Evolutionary conservation across 2,888 invertebrate species (phyloP), one percentile per base, ranked within the genome.

Genomic region (Drosophila formosana): DNA sequence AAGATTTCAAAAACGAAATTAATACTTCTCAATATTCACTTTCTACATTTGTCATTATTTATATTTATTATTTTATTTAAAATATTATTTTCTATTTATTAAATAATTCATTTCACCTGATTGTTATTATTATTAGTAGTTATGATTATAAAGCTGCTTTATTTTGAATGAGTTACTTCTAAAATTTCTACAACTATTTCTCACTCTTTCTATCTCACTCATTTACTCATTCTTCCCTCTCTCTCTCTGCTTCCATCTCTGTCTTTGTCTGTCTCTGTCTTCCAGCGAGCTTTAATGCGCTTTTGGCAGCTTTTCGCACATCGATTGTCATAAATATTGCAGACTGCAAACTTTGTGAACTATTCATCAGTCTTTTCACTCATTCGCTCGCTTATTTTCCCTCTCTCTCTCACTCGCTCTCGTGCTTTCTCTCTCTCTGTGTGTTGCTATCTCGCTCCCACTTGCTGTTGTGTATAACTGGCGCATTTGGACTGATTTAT

Each of bases 251-350:
- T 8, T 23, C 23, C 18, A 18, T 18, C 18, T 18, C 1, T 18
- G 18, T 18, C 18, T 18, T 0, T 18, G 18, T 18, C 18, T 18
- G 18, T 18, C 26, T 18, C 4, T 18, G 11, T 8, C 13, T 9
- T 13, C 1, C 13, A 25, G 11, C 11, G 23, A 45, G 13, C 52
- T 61, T 45, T 51, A 51, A 60, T 50, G 28, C 39, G 39, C 41
- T 43, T 47, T 57, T 45, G 3, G 9, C 4, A 49, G 43, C 41
- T 39, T 30, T 30, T 13, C 26, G 46, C 13, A 25, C 13, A 2
- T 9, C 28, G 39, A 9, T 9, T 47, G 2, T 13, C 28, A 46
- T n/a, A 46, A 26, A 6, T 46, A n/a, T 0, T 34, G 18, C 9
- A n/a, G n/a, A 11, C n/a, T 5, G 37, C 37, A n/a, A 28, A 58